Evolutionary conservation across 2,797 vertebrate genomes (phyloP), one percentile per base, ranked within the genome.

Genomic region (Ciconia nigra): DNA sequence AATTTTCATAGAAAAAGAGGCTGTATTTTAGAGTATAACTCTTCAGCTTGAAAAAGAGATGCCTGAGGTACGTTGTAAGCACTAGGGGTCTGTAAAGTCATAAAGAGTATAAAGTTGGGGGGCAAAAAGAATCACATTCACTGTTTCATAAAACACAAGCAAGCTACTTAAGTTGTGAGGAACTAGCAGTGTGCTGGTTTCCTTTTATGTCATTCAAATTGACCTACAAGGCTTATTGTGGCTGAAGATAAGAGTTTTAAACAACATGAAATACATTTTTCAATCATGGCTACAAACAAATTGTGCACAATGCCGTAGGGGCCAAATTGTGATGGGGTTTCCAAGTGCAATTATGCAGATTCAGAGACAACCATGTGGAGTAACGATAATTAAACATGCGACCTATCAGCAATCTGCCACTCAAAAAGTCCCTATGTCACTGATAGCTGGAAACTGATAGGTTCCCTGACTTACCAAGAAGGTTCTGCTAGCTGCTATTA

Each of bases 71-170:
- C 46, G 11, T 33, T 54, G 24, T 25, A 59, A 59, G 20, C 17
- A 44, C 18, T 11, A 4, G 7, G 11, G 3, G 4, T 44, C 31
- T 79, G 57, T 35, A 52, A 79, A 58, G 17, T 63, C 61, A 54
- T 7, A 15, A 49, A 49, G 8, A 37, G 17, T 1, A 1, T n/a
- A 33, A 73, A 46, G 35, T 3, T 39, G 37, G 4, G 7, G 2
- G 8, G 5, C 7, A 11, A 24, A 26, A 74, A 46, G 13, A 24
- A n/a, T 24, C 24, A 20, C 12, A 44, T 44, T 17, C 24, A 9
- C 9, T 52, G 16, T 47, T 72, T 35, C 20, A 35, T 51, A 25
- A 11, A 39, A 55, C 16, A 44, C 4, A 54, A 41, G 28, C 1
- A n/a, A 85, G 12, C 12, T 54, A 29, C 19, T 19, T 10, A 69